Conservation (phyloP, 2,888 invertebrate species). For the Nymphalis polychloros region DNA sequence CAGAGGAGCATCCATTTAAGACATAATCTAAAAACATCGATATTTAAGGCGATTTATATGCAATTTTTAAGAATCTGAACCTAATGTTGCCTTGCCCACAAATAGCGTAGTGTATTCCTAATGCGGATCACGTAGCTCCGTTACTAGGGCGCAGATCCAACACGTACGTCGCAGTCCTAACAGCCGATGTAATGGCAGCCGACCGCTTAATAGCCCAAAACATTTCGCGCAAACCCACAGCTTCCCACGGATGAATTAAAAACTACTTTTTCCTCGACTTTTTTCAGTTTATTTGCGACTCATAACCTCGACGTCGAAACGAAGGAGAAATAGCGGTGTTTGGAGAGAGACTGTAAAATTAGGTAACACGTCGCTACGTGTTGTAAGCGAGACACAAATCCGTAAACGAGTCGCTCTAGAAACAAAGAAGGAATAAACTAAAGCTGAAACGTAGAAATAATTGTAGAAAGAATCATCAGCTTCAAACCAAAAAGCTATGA, state of each 20-base stretch:
- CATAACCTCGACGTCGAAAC: slow-evolving; percentile 17
- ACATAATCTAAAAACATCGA: not conserved
- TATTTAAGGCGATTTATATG: slow-evolving; percentile 5
- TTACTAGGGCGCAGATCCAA: slow-evolving; percentile 74
- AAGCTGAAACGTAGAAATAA: slow-evolving; percentile 23
- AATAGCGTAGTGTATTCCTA: slow-evolving; percentile 46
- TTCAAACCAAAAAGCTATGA: slow-evolving; percentile 15
- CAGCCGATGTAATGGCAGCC: slow-evolving; percentile 69
- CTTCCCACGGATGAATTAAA: slow-evolving; percentile 73
- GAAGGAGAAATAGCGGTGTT: slow-evolving; percentile 19
- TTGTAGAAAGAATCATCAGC: slow-evolving; percentile 18
- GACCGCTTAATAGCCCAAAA: slow-evolving; percentile 64
- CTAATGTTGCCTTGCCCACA: slow-evolving; percentile 18
- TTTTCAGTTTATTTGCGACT: slow-evolving; percentile 39
- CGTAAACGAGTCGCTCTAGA: slow-evolving; percentile 29
- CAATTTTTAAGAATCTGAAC: slow-evolving; percentile 24
- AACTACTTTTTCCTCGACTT: slow-evolving; percentile 52
- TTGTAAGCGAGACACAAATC: slow-evolving; percentile 19
- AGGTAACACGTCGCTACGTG: slow-evolving; percentile 19
- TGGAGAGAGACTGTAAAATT: slow-evolving; percentile 22
- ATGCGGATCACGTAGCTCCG: slow-evolving; percentile 69
- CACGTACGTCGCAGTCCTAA: slow-evolving; percentile 72
- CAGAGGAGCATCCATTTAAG: too few relatives aligned
- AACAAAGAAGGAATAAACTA: slow-evolving; percentile 34
- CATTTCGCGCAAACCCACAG: slow-evolving; percentile 56